These are phyloP conservation scores for Patella pellucida DNA, from an alignment of 2,888 invertebrate genomes.

Conservation along the genomic window DNA sequence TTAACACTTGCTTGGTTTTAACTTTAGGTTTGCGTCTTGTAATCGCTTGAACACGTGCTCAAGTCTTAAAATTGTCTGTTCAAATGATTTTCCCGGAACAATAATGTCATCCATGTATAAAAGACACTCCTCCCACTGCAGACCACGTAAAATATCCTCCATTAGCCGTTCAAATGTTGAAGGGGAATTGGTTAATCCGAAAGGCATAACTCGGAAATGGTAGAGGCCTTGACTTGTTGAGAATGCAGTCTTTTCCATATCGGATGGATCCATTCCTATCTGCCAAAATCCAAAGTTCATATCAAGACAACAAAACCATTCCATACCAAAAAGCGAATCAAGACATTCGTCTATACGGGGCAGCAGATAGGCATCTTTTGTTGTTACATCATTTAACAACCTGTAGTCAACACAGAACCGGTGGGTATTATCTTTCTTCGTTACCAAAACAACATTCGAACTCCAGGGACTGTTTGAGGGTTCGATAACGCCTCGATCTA, in stretches of 20 bases:
- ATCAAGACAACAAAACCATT: conserved; percentile 21
- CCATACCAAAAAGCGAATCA: neutral
- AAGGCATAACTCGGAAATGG: conserved; percentile 28
- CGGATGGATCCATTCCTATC: conserved; percentile 19
- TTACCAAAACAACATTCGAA: neutral
- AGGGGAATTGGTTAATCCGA: conserved; percentile 41
- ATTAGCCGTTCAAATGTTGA: conserved; percentile 44
- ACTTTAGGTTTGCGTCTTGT: conserved; percentile 29
- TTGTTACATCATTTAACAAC: neutral
- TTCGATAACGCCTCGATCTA: conserved; percentile 5
- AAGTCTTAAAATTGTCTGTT: conserved; percentile 28
- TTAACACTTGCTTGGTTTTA: conserved; percentile 32
- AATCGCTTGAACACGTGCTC: conserved; percentile 32
- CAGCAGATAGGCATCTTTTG: neutral
- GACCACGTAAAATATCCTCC: conserved; percentile 34
- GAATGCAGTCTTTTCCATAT: conserved; percentile 23
- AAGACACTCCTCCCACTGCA: conserved; percentile 28
- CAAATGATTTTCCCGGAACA: conserved; percentile 20
- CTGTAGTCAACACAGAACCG: conserved; percentile 3
- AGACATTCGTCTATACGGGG: neutral
- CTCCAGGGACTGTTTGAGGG: neutral
- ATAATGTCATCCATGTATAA: conserved; percentile 40
- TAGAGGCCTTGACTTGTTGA: conserved; percentile 24
- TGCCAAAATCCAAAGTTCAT: conserved; percentile 22
- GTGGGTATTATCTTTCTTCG: neutral